These are phyloP conservation scores for Semaprochilodus insignis DNA, from an alignment of 2,797 vertebrate genomes.

Conservation along the genomic window DNA sequence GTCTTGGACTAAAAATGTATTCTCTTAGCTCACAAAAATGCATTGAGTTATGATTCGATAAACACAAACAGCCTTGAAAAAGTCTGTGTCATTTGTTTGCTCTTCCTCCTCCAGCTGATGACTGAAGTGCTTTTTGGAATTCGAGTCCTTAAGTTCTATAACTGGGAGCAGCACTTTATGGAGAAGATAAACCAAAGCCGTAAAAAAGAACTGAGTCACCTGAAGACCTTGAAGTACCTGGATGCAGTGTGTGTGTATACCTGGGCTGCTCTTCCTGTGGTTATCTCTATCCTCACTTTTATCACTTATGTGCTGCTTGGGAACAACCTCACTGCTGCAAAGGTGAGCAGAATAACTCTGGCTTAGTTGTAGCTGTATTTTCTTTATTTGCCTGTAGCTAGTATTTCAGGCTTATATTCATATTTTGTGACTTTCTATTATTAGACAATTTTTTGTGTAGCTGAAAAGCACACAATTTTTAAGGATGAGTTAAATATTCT, in stretches of 20 bases:
- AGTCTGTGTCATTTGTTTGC: not conserved
- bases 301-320: constrained; percentile 91
- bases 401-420: no score
- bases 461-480: no score
- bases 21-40: no score
- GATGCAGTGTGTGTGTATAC: constrained; percentile 95
- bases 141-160: constrained; percentile 93
- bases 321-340: constrained; percentile 91
- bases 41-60: not conserved
- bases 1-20: no score
- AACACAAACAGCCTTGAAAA: not conserved
- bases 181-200: constrained; percentile 79
- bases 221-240: constrained; percentile 86
- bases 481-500: no score
- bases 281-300: constrained; percentile 93
- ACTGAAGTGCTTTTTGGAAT: constrained; percentile 92
- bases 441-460: no score
- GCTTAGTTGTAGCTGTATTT: no score
- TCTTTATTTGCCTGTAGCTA: not conserved
- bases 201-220: constrained; percentile 82
- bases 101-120: constrained; percentile 83
- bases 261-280: constrained; percentile 93
- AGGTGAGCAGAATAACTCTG: constrained; percentile 75
- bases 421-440: no score
- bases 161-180: constrained; percentile 89